phyloP scores from a whole-genome alignment of 2,797 vertebrate species.

The Sebastes steindachneri region DNA sequence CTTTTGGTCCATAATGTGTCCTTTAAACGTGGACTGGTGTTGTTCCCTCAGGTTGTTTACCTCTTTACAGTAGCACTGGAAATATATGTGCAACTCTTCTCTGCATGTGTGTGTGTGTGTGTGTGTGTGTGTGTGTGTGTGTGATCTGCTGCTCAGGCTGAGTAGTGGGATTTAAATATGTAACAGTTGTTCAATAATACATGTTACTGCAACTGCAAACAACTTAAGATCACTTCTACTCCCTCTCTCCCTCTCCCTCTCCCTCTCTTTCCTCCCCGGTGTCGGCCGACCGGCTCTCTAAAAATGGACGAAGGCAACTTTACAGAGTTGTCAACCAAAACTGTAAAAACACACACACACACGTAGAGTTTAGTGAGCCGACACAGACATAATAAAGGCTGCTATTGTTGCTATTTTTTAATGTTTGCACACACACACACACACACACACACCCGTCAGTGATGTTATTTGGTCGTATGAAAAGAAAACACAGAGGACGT shows the following conservation, averaged over 20 bases:
- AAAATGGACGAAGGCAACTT: neutral
- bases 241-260: too few relatives aligned
- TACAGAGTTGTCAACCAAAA: neutral
- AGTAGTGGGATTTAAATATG: conserved; percentile 24
- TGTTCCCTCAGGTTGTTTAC: neutral
- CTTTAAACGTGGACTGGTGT: neutral
- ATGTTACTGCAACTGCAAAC: conserved; percentile 37
- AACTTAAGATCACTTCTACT: neutral
- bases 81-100: neutral
- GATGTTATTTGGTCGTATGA: neutral
- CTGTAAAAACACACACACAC: neutral
- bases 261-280: neutral
- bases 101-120: neutral
- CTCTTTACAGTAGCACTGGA: neutral
- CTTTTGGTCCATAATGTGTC: neutral
- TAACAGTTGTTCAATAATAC: conserved; percentile 33
- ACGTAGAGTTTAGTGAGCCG: neutral
- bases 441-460: neutral
- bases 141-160: neutral
- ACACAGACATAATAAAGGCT: conserved; percentile 12
- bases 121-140: neutral
- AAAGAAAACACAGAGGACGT: neutral
- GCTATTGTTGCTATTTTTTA: neutral
- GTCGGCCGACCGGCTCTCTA: neutral
- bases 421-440: neutral